Evolutionary conservation across 1,140 invertebrate species (phyloP), one percentile per base, ranked within the genome.

Genomic region (Drosophila chauvacae): DNA sequence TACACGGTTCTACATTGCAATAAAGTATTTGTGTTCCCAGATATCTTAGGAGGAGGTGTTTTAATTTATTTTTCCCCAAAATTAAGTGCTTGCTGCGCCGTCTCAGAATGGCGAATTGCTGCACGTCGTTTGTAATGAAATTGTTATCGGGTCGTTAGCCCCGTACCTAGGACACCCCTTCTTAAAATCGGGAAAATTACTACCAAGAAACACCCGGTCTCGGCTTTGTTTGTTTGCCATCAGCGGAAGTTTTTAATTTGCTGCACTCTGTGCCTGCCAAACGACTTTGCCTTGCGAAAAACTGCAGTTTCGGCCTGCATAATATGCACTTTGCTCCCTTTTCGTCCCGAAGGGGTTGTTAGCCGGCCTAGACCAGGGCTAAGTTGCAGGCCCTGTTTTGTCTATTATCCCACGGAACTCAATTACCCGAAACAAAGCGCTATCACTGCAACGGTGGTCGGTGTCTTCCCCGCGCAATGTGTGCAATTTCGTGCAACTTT

Each of bases 231-330:
- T 88, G 80, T 88, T 83, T 83, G 37, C 84, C 80, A 87, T 76
- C 83, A 84, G 70, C 88, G 58, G 81, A 88, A 88, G 80, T 87
- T 87, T 87, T 87, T 87, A 87, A 87, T 88, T 87, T 87, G 80
- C 68, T 51, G 56, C 74, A 41, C 47, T 41, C 47, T 33, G 14
- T 23, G 51, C 2, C 7, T 37, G 51, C 55, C 73, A 51, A 62
- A 74, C 58, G 66, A 66, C 39, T 44, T 55, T 20, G 48, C 37
- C 47, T 48, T 81, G 23, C 18, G 53, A 56, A 37, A 50, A 80
- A 84, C 58, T 87, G 84, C 84, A 87, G 84, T 90, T 88, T 87
- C 65, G 77, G 77, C 53, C 77, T 83, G 80, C 84, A 88, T 87
- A 88, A 84, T 87, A 84, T 87, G 83, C 83, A 88, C 72, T 83